phyloP scores from a whole-genome alignment of 2,888 invertebrate species.

The Branchinecta sandiegonensis region DNA sequence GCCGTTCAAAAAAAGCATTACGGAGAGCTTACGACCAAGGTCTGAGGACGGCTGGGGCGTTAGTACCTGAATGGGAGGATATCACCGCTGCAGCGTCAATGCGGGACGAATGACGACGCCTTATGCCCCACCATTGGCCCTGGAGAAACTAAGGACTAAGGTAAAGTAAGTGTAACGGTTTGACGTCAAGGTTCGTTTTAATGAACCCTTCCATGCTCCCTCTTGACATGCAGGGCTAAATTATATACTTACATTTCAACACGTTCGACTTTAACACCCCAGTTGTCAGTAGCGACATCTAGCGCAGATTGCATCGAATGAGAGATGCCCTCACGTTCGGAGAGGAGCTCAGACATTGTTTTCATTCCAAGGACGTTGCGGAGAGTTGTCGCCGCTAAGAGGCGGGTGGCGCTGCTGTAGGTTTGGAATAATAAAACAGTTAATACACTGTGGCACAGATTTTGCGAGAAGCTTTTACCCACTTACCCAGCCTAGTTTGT shows the following conservation, averaged over 20 bases:
- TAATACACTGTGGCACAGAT: too few species aligned
- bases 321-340: constrained; percentile 40
- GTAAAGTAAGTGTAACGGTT: too few species aligned
- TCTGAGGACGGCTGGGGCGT: too few species aligned
- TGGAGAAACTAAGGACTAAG: too few species aligned
- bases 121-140: too few species aligned
- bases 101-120: too few species aligned
- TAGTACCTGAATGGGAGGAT: too few species aligned
- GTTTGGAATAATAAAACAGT: constrained; percentile 18
- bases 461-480: too few species aligned
- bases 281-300: constrained; percentile 35
- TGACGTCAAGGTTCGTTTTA: neutral
- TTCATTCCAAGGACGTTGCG: constrained; percentile 41
- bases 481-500: too few species aligned
- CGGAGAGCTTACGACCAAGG: too few species aligned
- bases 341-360: constrained; percentile 41
- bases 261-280: constrained; percentile 37
- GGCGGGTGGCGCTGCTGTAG: constrained; percentile 29
- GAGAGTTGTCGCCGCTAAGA: constrained; percentile 30
- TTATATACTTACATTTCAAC: constrained; percentile 36
- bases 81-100: too few species aligned
- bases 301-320: constrained; percentile 36
- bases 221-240: neutral
- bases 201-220: neutral
- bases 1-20: too few species aligned